Base-by-base conservation (phyloP, 1,140 invertebrate genomes). In the Sarcophaga peregrina region DNA sequence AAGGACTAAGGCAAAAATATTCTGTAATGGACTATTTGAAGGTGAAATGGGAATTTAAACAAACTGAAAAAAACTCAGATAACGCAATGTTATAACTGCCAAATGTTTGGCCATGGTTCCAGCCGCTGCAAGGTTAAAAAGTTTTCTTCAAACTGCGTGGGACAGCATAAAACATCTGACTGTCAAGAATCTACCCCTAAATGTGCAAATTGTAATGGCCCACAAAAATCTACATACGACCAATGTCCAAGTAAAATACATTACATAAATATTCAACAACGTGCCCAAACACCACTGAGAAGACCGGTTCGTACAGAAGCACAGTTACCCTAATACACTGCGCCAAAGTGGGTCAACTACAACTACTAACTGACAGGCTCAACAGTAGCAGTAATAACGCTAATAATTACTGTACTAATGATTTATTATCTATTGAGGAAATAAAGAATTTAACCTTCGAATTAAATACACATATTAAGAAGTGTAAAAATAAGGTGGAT, bases 21-120 rank as follows among this genome's bases (percentile, higher is more conserved):
- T 68, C 11, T 17, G 62, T 17, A 68, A 20, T 68, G 1, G 62
- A 68, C 8, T 15, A 68, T 17, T 17, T 68, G 7, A 15, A 6
- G 45, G 37, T 74, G 1, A 46, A 13, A 3, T 74, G 72, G 72
- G 72, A 74, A 10, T 74, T 74, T 74, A 25, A 74, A 74, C 2
- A 20, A 13, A 7, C 17, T 13, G n/a, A 45, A 13, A 46, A 13
- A 74, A 50, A 80, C 9, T 46, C 47, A n/a, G 2, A 52, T 80
- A 9, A 80, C 47, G 0, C 76, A 80, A 54, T 80, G 76, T 80
- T 47, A 80, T 13, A 80, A 80, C 47, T 80, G 76, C 25, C 76
- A 80, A 80, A 80, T 80, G 47, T 20, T 48, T 80, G 76, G 76
- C 5, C 76, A 80, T n/a, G 76, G 76, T 15, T 52, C 47, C 15